Base-by-base conservation (phyloP, 2,888 invertebrate genomes). In the Achlya flavicornis region DNA sequence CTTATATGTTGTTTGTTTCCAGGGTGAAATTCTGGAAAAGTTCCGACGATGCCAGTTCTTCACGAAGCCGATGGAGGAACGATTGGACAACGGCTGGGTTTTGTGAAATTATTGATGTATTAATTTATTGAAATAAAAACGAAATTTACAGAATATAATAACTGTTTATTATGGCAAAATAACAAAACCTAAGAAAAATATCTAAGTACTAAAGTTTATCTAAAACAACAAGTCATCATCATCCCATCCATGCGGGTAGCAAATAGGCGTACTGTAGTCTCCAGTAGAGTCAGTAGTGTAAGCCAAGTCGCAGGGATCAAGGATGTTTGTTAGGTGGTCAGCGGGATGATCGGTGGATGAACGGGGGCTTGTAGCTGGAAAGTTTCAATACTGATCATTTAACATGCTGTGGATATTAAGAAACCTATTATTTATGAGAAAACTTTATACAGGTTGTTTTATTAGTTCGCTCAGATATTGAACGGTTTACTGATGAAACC, bases 11-110 rank as follows among this genome's bases (percentile, higher is more conserved):
- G 10, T 48, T 63, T 63, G 26, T 66, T 83, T 82, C n/a, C 79
- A 94, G 94, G 89, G 89, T 7, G 94, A 93, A 77, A 92, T 94
- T 67, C 79, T 94, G 66, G 92, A 93, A 70, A 93, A 93, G 70
- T 94, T 94, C 72, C 83, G 93, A 63, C 79, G 90, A 72, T 89
- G 88, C 68, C 92, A 92, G 69, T 82, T 89, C 71, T 92, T 94
- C 64, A 90, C 93, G 1, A 93, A 86, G 66, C 92, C 94, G 7
- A 92, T 93, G 91, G 90, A 88, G 69, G 94, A 93, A 66, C 80
- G 94, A 66, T 63, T 94, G 70, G 93, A 94, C 63, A 76, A 87
- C 59, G 93, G 92, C 16, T 94, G 93, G 93, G 93, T 92, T 74
- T 84, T 93, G 71, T 93, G 19, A 83, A 69, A 35, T 46, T 33